Conservation (phyloP, 2,113 vertebrate genomes). For the Petrocephalus microphthalmus region DNA sequence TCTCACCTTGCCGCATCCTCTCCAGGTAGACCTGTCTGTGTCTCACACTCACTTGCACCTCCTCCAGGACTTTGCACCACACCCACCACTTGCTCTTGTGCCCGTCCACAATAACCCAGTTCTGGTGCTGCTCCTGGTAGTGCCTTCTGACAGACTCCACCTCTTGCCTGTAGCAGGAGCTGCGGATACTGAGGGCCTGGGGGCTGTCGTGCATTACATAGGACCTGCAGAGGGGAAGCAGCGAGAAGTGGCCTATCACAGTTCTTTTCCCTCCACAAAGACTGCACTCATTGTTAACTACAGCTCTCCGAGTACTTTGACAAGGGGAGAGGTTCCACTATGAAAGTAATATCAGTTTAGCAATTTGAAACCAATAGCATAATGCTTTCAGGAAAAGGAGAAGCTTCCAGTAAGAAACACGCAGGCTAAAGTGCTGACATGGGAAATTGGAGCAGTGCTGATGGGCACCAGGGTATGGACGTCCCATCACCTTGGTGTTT, state of each 20-base stretch:
- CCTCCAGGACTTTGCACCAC: conserved; percentile 63
- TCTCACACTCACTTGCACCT: conserved; percentile 61
- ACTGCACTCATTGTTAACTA: neutral
- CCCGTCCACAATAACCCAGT: conserved; percentile 74
- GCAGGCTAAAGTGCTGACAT: neutral
- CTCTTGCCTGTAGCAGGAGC: conserved; percentile 66
- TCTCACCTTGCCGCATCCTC: conserved; percentile 70
- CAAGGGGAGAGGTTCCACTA: neutral
- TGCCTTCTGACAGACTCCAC: conserved; percentile 58
- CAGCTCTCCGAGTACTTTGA: neutral
- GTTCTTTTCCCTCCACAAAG: no score
- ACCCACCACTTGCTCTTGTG: conserved; percentile 82
- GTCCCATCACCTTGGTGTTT: conserved; percentile 57
- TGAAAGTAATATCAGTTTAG: neutral
- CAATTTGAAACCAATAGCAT: neutral
- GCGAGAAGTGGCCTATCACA: neutral
- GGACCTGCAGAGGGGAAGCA: conserved; percentile 41
- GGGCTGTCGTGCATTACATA: conserved; percentile 69
- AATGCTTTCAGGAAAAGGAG: neutral
- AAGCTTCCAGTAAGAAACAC: neutral
- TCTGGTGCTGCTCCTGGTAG: conserved; percentile 72
- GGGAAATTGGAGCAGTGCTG: neutral
- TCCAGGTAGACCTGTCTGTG: conserved; percentile 73
- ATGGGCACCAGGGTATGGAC: neutral
- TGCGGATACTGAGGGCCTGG: conserved; percentile 68